Evolutionary conservation across 2,888 invertebrate species (phyloP).

Genomic region (Elegia similella): DNA sequence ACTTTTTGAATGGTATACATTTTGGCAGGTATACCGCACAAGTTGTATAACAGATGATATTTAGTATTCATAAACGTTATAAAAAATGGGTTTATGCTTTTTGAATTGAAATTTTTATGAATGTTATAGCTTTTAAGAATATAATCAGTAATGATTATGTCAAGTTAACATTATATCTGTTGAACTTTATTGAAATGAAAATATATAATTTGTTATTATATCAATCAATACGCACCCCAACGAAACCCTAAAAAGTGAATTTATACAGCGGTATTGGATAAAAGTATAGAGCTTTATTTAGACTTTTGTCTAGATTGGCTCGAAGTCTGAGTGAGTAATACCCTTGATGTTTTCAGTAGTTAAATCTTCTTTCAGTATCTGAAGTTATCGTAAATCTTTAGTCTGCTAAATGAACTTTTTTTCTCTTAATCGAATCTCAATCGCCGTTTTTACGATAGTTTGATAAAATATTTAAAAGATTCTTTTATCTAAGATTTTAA

Average conservation of each 20-base stretch:
- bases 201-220: no score
- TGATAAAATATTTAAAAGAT: not conserved
- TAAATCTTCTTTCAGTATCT: not conserved
- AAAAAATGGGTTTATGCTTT: no score
- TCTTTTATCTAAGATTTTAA: not conserved
- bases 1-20: no score
- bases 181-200: no score
- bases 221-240: not conserved
- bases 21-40: no score
- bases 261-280: not conserved
- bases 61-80: no score
- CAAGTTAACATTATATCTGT: no score
- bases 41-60: no score
- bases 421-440: not conserved
- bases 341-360: not conserved
- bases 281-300: not conserved
- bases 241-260: not conserved
- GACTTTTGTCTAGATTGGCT: not conserved
- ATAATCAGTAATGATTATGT: no score
- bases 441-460: not conserved
- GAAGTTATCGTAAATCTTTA: not conserved
- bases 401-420: not conserved
- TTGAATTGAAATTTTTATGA: no score
- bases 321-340: not conserved
- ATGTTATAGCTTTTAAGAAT: no score